phyloP scores from a whole-genome alignment of 2,888 invertebrate species.

The Ichneumon xanthorius region DNA sequence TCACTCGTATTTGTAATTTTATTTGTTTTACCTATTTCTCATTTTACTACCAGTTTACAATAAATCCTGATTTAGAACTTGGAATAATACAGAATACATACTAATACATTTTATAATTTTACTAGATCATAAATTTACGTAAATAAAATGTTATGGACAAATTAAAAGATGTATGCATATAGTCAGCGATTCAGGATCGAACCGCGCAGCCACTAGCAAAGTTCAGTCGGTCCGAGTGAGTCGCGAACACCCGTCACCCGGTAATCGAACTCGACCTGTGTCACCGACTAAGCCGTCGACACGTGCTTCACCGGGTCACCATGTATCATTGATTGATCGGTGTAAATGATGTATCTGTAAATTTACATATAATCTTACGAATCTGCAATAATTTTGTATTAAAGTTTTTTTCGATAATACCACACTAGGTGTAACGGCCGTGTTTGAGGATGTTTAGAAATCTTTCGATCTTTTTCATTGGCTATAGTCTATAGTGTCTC shows the following conservation, averaged over 20 bases:
- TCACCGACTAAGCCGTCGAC: conserved; percentile 2
- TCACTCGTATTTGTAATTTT: too few species aligned
- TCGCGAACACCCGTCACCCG: background rate
- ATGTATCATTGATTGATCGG: background rate
- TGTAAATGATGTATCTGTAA: background rate
- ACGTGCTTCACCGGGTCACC: background rate
- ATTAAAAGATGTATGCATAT: background rate
- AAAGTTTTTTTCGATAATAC: background rate
- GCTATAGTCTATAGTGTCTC: background rate
- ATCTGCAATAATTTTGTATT: background rate
- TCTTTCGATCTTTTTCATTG: background rate
- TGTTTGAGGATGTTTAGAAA: background rate
- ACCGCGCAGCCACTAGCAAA: background rate
- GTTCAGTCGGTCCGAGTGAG: background rate
- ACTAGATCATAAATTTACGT: too few species aligned
- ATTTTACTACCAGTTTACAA: too few species aligned
- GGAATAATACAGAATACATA: too few species aligned
- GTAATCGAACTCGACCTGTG: background rate
- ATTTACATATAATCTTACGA: background rate
- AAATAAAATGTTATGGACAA: too few species aligned
- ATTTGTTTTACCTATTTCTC: too few species aligned
- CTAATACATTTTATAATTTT: too few species aligned
- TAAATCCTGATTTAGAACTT: too few species aligned
- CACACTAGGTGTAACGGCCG: background rate
- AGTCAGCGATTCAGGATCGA: background rate